These are phyloP conservation scores for Protomyctophum bolini DNA, from an alignment of 2,113 vertebrate species.

Conservation along the genomic window DNA sequence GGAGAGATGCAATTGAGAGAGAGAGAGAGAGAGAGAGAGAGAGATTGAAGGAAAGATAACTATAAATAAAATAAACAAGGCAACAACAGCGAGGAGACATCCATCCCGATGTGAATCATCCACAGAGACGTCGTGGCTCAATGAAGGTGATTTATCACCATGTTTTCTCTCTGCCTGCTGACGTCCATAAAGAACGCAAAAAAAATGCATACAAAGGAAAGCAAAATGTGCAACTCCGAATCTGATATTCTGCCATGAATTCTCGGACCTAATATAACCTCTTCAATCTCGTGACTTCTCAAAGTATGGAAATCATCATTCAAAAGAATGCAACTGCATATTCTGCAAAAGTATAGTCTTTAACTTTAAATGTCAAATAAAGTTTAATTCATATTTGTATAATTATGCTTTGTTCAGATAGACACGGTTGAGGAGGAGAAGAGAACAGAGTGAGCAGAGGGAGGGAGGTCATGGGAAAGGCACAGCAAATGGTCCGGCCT, in stretches of 20 bases:
- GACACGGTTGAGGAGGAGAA: no score
- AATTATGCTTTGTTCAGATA: not conserved
- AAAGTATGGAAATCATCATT: no score
- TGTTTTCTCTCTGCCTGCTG: not conserved
- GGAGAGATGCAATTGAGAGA: no score
- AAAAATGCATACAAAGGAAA: not conserved
- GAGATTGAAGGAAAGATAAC: not conserved
- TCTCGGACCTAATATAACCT: no score
- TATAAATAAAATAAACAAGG: not conserved
- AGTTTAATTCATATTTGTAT: conserved; percentile 17
- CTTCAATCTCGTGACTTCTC: conserved; percentile 5
- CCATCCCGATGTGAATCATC: conserved; percentile 14
- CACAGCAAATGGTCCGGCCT: no score
- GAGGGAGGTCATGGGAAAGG: no score
- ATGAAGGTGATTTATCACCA: not conserved
- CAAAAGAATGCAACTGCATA: no score
- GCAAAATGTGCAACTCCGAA: no score
- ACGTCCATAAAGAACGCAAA: not conserved
- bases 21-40: not conserved
- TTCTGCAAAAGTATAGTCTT: no score
- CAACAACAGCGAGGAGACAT: not conserved
- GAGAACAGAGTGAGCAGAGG: no score
- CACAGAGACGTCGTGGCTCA: not conserved
- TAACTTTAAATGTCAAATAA: no score
- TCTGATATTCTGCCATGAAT: conserved; percentile 27